These are phyloP conservation scores for Penaeus monodon DNA, from an alignment of 2,888 invertebrate species.

Conservation along the genomic window DNA sequence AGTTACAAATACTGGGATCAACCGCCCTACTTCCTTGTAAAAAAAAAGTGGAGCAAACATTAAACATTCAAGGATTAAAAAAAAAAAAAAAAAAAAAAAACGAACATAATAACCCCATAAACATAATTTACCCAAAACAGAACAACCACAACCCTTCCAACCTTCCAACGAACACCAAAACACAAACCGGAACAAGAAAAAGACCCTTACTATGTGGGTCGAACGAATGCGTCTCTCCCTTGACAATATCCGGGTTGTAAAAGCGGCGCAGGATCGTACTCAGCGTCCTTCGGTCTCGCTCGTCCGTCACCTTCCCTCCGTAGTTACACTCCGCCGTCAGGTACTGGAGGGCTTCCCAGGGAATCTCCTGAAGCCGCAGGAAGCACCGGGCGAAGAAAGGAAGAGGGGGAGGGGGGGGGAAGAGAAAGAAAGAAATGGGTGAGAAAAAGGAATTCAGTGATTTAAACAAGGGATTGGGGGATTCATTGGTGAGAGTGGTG, in stretches of 20 bases:
- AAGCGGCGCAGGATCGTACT: constrained; percentile 71
- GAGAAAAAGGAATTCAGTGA: not conserved
- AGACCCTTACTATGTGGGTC: constrained; percentile 68
- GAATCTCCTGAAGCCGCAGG: constrained; percentile 52
- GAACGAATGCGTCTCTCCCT: constrained; percentile 68
- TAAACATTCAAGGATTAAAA: no score
- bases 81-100: no score
- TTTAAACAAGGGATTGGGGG: not conserved
- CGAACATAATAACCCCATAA: no score
- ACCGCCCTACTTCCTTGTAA: no score
- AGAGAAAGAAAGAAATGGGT: not conserved
- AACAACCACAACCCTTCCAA: no score
- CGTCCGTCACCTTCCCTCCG: constrained; percentile 73
- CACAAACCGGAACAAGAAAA: constrained; percentile 14
- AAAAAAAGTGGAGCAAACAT: no score
- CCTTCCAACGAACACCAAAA: no score
- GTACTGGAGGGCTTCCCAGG: constrained; percentile 71
- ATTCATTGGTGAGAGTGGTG: no score
- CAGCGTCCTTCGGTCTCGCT: constrained; percentile 72
- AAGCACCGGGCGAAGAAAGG: not conserved
- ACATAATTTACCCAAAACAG: no score
- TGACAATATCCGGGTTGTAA: constrained; percentile 69
- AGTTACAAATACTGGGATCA: no score
- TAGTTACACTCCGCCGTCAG: constrained; percentile 73
- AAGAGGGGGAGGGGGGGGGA: not conserved